phyloP scores from a whole-genome alignment of 2,113 vertebrate genomes.

The Platichthys flesus region DNA sequence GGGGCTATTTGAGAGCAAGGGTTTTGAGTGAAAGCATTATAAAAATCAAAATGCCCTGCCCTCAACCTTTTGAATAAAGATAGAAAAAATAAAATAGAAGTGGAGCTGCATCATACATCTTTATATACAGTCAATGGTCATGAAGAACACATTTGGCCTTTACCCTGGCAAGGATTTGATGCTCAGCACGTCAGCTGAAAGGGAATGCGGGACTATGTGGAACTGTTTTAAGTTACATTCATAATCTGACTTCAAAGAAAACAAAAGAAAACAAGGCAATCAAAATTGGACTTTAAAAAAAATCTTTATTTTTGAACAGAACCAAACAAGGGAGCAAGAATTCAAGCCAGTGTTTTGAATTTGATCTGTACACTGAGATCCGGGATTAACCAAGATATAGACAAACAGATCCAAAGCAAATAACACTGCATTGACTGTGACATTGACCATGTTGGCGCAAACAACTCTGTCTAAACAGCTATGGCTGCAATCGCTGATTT shows the following conservation, averaged over 20 bases:
- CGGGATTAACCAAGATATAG: neutral
- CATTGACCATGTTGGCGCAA: neutral
- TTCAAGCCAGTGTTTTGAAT: neutral
- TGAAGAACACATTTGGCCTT: no score
- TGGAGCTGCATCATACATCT: no score
- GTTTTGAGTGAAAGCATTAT: no score
- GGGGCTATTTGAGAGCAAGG: no score
- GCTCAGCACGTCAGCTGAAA: neutral
- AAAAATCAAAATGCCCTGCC: no score
- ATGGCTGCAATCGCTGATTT: conserved; percentile 4
- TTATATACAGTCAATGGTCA: no score
- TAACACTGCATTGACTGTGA: neutral
- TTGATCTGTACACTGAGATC: neutral
- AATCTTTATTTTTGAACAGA: neutral
- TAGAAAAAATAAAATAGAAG: no score
- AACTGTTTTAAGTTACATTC: neutral
- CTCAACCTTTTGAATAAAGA: no score
- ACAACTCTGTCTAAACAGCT: conserved; percentile 22
- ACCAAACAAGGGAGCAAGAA: neutral
- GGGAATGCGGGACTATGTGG: no score
- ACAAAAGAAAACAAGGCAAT: neutral
- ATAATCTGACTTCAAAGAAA: neutral
- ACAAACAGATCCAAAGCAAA: conserved; percentile 3
- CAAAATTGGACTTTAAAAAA: no score
- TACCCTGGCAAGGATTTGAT: neutral